Evolutionary conservation across 2,113 vertebrate genomes (phyloP).

Genomic region (Hyperoodon ampullatus): DNA sequence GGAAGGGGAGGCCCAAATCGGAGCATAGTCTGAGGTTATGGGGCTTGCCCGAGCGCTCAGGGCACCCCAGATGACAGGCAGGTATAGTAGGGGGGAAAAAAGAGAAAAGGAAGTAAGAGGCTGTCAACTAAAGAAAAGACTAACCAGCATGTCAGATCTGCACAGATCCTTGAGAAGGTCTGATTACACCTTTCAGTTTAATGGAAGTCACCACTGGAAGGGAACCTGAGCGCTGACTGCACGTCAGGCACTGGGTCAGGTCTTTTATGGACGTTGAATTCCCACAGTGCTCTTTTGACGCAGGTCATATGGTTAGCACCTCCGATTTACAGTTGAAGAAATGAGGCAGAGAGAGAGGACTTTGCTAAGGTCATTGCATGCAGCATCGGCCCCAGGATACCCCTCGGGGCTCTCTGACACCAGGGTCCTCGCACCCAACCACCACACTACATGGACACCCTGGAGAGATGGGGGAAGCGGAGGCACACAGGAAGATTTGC

Average conservation of each 20-base stretch:
- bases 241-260: accelerated
- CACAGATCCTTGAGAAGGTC: accelerated
- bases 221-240: no score
- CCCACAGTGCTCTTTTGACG: neutral
- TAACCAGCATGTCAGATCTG: neutral
- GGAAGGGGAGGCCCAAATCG: accelerated
- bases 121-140: neutral
- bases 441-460: accelerated
- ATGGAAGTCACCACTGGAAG: no score
- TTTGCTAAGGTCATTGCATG: neutral
- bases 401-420: neutral
- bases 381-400: neutral
- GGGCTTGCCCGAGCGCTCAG: neutral
- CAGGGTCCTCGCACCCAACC: neutral
- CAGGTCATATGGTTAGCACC: neutral
- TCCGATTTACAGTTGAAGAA: neutral
- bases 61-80: neutral
- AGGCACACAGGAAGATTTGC: neutral
- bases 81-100: neutral
- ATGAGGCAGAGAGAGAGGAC: neutral
- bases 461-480: neutral
- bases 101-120: neutral
- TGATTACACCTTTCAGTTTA: no score
- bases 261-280: accelerated
- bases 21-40: neutral